Conservation (phyloP, 2,113 vertebrate species). For the Podiceps cristatus region DNA sequence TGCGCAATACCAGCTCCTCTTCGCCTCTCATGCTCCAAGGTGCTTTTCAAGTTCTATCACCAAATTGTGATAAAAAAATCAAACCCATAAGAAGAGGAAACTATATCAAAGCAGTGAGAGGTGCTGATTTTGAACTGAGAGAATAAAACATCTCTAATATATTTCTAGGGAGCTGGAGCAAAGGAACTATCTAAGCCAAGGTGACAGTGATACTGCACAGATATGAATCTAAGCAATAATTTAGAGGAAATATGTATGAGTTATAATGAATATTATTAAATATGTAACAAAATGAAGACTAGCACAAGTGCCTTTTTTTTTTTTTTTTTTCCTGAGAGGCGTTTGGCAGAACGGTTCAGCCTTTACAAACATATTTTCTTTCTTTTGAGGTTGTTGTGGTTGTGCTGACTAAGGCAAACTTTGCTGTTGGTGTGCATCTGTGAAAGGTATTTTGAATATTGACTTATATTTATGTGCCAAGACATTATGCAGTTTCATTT, state of each 20-base stretch:
- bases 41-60: neutral
- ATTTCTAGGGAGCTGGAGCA: neutral
- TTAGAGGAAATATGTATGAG: neutral
- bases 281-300: neutral
- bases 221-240: neutral
- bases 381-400: neutral
- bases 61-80: neutral
- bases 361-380: neutral
- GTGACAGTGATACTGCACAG: neutral
- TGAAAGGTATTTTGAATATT: constrained; percentile 5
- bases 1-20: neutral
- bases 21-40: neutral
- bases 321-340: neutral
- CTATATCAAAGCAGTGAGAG: neutral
- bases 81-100: neutral
- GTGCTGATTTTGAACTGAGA: neutral
- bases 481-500: neutral
- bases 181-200: neutral
- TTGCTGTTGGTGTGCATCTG: neutral
- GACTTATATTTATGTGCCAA: neutral
- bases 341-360: neutral
- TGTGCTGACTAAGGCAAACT: neutral
- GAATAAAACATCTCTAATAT: neutral
- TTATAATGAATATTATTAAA: neutral
- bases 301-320: neutral